Evolutionary conservation across 30 jellyfish, hydroid and myxozoan species (phyloP), one percentile per base, ranked within the genome.

Genomic region (Calvadosia cruxmelitensis): DNA sequence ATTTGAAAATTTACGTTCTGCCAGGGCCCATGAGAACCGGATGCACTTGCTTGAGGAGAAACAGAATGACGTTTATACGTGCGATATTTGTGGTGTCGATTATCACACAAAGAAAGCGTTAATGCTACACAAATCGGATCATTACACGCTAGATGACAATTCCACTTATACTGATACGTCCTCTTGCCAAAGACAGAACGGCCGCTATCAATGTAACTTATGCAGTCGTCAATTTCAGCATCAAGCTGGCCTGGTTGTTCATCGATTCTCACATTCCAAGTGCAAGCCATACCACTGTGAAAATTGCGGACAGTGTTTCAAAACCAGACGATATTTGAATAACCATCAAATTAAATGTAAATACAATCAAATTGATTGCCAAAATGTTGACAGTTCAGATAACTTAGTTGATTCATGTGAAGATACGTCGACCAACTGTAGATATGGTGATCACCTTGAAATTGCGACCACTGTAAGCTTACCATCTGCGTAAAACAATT

Each of bases 231-330:
- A 20, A 32, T 65, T 65, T 65, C 23, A 23, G 20, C 32, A 16
- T 65, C 74, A 27, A 13, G 74, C 74, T 65, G 74, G 74, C 5
- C 10, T 65, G 20, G 32, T 65, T 23, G 74, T 25, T 65, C 74
- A 65, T 30, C 74, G 74, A 15, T 65, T 65, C 25, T 65, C 74
- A 5, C 74, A 65, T 65, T 65, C 74, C 20, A 65, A 65, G 23
- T 15, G 27, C 13, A 26, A 32, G 20, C 74, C 74, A n/a, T 65
- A 65, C 66, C 12, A 10, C 23, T 65, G 74, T 25, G 13, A 65
- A 26, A 32, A 25, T 3, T 65, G 74, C 25, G 65, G 67, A 26
- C 65, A 65, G 74, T 20, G 67, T 13, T 65, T 65, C 65, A 65
- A 65, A 65, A 27, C 32, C 67, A 27, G 66, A 5, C 65, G 74